A percentile compares a stretch with the other conserved stretches of the same genome.
These are phyloP conservation scores for Diglossa cyanea DNA, from an alignment of 2,797 vertebrate genomes.

Conservation along the genomic window DNA sequence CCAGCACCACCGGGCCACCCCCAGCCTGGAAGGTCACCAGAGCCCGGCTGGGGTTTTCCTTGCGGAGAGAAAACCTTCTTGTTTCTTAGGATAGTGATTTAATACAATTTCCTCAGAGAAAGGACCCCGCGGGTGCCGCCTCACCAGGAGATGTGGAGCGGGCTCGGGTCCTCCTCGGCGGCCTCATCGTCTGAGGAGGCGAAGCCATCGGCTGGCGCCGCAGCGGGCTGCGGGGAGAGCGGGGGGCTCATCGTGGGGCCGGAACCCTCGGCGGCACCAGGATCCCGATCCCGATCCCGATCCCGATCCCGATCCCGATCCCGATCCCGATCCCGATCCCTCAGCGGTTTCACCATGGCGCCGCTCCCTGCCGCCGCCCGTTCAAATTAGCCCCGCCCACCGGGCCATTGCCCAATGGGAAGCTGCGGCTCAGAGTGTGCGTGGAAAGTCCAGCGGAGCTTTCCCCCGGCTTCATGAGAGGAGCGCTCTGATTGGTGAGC, in stretches of 20 bases:
- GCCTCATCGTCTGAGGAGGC: constrained; percentile 90
- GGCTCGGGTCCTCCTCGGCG: constrained; percentile 75
- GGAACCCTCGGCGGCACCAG: neutral
- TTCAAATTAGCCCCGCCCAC: neutral
- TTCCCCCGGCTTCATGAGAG: accelerated
- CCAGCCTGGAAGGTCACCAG: too few species aligned
- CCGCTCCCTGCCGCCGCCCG: neutral
- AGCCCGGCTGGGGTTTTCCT: neutral
- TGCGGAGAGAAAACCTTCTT: neutral
- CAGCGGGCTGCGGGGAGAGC: neutral
- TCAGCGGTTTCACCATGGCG: neutral
- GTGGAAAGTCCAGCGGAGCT: accelerated
- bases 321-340: too few species aligned
- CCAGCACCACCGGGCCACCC: neutral
- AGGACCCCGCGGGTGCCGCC: neutral
- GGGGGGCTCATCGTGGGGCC: neutral
- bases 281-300: accelerated
- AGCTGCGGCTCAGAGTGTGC: accelerated
- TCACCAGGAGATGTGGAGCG: constrained; percentile 86
- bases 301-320: too few species aligned
- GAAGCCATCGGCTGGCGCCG: constrained; percentile 79
- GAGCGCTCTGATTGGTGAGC: accelerated
- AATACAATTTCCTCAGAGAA: neutral
- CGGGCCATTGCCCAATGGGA: accelerated
- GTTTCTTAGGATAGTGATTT: neutral